These are phyloP conservation scores for Parotocinclus haroldoi DNA, from an alignment of 2,797 vertebrate genomes.

Conservation along the genomic window DNA sequence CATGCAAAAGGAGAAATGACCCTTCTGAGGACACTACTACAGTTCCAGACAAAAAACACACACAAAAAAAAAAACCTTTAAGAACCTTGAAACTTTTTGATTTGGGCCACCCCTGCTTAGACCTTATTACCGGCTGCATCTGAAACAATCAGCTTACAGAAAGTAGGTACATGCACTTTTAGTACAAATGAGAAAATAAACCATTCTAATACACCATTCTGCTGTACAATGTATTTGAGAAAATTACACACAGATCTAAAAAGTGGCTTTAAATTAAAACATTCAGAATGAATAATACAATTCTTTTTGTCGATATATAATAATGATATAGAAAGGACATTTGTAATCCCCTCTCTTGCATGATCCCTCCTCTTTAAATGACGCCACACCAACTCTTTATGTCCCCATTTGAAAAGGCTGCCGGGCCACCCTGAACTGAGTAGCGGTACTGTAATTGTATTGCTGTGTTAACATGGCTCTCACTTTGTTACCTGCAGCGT, in stretches of 20 bases:
- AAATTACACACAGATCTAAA: slow-evolving; percentile 32
- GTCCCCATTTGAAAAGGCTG: slow-evolving; percentile 88
- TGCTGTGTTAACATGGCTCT: slow-evolving; percentile 90
- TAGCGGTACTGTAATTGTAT: slow-evolving; percentile 87
- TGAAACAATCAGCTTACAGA: slow-evolving; percentile 79
- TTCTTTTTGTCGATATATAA: not conserved
- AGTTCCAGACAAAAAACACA: no score
- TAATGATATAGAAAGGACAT: not conserved
- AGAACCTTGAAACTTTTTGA: no score
- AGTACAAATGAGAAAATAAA: slow-evolving; percentile 46
- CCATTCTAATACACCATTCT: slow-evolving; percentile 49
- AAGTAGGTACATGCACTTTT: slow-evolving; percentile 74
- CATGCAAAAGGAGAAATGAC: no score
- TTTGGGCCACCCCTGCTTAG: no score
- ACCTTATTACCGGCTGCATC: slow-evolving; percentile 66
- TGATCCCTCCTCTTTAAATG: slow-evolving; percentile 79
- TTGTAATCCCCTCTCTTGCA: slow-evolving; percentile 65
- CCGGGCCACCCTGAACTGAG: slow-evolving; percentile 80
- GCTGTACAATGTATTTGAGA: slow-evolving; percentile 29
- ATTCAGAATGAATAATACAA: not conserved
- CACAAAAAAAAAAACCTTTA: no score
- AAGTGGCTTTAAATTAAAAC: slow-evolving; percentile 31
- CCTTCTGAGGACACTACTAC: no score
- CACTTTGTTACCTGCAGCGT: slow-evolving; percentile 94
- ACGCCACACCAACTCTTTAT: slow-evolving; percentile 82